Conservation (phyloP, 2,888 invertebrate genomes). For the Mantis religiosa region DNA sequence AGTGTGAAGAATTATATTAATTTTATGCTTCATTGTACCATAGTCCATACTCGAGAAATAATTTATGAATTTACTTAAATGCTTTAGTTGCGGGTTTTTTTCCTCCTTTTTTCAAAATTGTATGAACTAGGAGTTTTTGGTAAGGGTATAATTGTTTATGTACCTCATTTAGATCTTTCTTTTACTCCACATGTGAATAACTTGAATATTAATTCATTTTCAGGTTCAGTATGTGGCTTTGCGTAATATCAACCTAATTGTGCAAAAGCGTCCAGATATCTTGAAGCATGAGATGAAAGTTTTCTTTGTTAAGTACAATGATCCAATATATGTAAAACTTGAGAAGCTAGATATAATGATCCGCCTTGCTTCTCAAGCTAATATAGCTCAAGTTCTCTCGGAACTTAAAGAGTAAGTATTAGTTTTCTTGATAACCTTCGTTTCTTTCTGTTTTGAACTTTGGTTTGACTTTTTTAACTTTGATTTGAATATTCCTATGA, state of each 20-base stretch:
- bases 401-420: slow-evolving; percentile 82
- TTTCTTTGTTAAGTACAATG: slow-evolving; percentile 99
- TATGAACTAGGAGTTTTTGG: no score
- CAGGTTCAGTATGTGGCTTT: slow-evolving; percentile 97
- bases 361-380: slow-evolving; percentile 92
- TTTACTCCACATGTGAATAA: not conserved
- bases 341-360: slow-evolving; percentile 99
- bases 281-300: slow-evolving; percentile 99
- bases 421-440: not conserved
- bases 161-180: not conserved
- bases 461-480: no score
- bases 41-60: no score
- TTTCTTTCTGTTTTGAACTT: no score
- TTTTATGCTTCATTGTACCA: no score
- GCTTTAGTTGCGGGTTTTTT: no score
- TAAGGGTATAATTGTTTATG: no score
- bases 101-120: no score
- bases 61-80: no score
- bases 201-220: not conserved
- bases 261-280: slow-evolving; percentile 97
- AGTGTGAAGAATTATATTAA: no score
- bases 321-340: slow-evolving; percentile 98
- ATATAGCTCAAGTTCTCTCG: slow-evolving; percentile 96
- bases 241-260: slow-evolving; percentile 97
- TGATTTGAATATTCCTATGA: no score